phyloP scores from a whole-genome alignment of 1,140 invertebrate genomes.

The Ceratosolen solmsi region DNA sequence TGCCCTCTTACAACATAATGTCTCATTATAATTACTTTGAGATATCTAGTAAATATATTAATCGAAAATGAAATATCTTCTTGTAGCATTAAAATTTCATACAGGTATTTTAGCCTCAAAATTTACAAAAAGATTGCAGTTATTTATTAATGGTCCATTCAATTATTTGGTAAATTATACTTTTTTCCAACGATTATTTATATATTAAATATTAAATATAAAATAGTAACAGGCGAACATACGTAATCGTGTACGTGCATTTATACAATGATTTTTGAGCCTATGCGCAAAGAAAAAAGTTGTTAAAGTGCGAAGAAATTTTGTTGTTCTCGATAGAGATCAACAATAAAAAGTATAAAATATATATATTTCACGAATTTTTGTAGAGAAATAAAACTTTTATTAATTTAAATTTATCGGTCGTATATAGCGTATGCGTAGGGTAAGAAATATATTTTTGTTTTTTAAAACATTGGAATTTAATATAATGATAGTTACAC shows the following conservation, averaged over 20 bases:
- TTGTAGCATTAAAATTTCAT: background rate
- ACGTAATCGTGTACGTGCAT: background rate
- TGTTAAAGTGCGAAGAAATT: background rate
- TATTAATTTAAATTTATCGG: conserved; percentile 6
- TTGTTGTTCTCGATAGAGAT: background rate
- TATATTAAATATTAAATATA: too few species aligned
- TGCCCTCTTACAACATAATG: background rate
- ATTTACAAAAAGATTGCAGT: too few species aligned
- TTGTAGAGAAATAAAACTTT: background rate
- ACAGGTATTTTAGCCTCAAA: too few species aligned
- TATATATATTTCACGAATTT: conserved; percentile 1
- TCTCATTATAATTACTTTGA: background rate
- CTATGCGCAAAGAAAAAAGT: conserved; percentile 1
- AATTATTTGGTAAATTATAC: too few species aligned
- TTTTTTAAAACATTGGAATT: too few species aligned
- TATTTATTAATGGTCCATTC: too few species aligned
- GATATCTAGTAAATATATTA: background rate
- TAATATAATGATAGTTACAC: too few species aligned
- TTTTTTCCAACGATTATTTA: too few species aligned
- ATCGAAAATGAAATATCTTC: background rate
- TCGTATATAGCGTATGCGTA: background rate
- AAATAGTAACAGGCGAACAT: background rate
- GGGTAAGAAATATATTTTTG: background rate
- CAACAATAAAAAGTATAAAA: background rate
- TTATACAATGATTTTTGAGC: too few species aligned